Percentiles rank a stretch among this genome's conserved stretches.
Conservation (phyloP, 2,113 vertebrate species). For the Dipodomys ordii region DNA sequence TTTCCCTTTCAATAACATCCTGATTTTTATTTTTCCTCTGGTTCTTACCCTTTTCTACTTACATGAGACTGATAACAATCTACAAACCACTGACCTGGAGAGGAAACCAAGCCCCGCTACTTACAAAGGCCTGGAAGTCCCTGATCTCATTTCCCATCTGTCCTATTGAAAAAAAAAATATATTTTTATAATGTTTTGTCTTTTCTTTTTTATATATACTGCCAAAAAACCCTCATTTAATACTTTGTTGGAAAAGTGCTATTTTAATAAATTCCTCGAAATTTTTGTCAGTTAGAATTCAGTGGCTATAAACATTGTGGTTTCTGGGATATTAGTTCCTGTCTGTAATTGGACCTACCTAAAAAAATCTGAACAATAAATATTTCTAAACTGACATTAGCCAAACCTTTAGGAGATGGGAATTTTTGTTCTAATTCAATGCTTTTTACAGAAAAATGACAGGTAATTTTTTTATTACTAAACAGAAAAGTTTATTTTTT, state of each 20-base stretch:
- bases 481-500: slow-evolving; percentile 15
- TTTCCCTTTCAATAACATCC: slow-evolving; percentile 87
- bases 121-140: slow-evolving; percentile 82
- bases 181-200: slow-evolving; percentile 59
- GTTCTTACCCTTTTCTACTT: slow-evolving; percentile 86
- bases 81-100: slow-evolving; percentile 81
- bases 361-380: slow-evolving; percentile 39
- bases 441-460: slow-evolving; percentile 30
- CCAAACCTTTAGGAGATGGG: slow-evolving; percentile 24
- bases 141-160: slow-evolving; percentile 78
- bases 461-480: neutral
- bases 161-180: slow-evolving; percentile 67
- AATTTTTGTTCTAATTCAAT: slow-evolving; percentile 46
- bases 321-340: slow-evolving; percentile 35
- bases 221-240: slow-evolving; percentile 45
- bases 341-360: neutral
- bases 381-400: slow-evolving; percentile 43
- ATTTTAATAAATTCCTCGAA: slow-evolving; percentile 69
- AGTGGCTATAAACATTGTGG: slow-evolving; percentile 17
- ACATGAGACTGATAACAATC: slow-evolving; percentile 86
- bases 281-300: slow-evolving; percentile 10
- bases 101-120: slow-evolving; percentile 85
- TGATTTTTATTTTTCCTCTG: slow-evolving; percentile 83
- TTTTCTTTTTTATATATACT: slow-evolving; percentile 42
- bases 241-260: slow-evolving; percentile 60